Percentiles rank a stretch among this genome's conserved stretches.
Evolutionary conservation across 2,797 vertebrate species (phyloP).

Genomic region (Aulostomus chinensis): DNA sequence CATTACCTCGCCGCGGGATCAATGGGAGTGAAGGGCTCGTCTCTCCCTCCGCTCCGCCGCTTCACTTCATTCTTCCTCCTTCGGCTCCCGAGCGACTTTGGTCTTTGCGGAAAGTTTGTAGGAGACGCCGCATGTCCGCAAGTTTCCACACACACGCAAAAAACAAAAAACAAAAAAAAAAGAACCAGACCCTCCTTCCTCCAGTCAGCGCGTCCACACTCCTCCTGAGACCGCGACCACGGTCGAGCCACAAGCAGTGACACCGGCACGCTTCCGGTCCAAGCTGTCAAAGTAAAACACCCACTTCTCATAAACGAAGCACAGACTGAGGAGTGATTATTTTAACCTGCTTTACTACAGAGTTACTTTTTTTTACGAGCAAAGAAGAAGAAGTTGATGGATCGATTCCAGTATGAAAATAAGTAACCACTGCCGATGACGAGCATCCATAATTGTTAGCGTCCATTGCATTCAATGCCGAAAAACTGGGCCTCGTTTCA

Average conservation of each 20-base stretch:
- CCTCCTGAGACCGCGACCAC: constrained; percentile 8
- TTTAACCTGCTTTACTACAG: no score
- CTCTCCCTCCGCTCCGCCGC: constrained; percentile 12
- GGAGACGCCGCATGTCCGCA: constrained; percentile 60
- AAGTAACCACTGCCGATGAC: no score
- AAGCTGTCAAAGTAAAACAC: constrained; percentile 55
- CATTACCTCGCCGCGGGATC: constrained; percentile 63
- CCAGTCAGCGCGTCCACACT: constrained; percentile 27
- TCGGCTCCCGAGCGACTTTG: background rate
- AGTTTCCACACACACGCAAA: constrained; percentile 37
- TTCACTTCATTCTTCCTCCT: constrained; percentile 42
- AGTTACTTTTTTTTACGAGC: no score
- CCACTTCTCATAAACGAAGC: background rate
- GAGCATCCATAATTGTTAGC: no score
- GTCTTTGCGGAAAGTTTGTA: constrained; percentile 25
- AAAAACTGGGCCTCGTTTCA: no score
- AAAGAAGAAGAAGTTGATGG: no score
- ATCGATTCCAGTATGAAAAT: no score
- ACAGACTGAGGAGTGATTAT: no score
- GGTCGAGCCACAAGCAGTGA: accelerated
- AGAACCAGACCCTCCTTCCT: constrained; percentile 33
- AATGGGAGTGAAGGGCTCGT: constrained; percentile 45
- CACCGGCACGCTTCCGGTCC: background rate
- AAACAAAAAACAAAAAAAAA: no score
- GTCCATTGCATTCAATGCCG: no score